Evolutionary conservation across 1,140 invertebrate species (phyloP).

Genomic region (Diuraphis noxia): DNA sequence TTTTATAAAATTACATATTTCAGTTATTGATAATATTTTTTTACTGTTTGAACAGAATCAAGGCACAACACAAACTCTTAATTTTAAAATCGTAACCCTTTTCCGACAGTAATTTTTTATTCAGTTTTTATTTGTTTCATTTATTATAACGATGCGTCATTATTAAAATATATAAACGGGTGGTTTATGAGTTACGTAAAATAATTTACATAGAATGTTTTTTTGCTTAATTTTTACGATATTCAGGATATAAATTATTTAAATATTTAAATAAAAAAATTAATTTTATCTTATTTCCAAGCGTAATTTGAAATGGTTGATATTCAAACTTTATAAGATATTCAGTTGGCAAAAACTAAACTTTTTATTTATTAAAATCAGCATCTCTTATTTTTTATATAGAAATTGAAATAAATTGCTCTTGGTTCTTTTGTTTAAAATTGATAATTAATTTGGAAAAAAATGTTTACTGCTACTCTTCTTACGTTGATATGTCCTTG

Average conservation of each 20-base stretch:
- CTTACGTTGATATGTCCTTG: background rate
- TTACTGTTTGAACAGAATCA: background rate
- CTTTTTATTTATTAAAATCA: constrained; percentile 27
- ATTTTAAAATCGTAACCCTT: constrained; percentile 15
- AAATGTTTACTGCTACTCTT: background rate
- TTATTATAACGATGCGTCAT: background rate
- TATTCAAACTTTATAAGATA: constrained; percentile 29
- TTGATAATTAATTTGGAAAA: constrained; percentile 1
- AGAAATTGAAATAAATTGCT: constrained; percentile 22
- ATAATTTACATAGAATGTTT: constrained; percentile 28
- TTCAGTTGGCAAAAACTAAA: constrained; percentile 21
- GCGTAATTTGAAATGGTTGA: constrained; percentile 19
- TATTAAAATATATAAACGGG: constrained; percentile 30
- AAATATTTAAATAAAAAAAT: constrained; percentile 41
- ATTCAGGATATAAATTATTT: constrained; percentile 19
- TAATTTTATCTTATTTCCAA: constrained; percentile 8
- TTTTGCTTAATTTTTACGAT: constrained; percentile 23
- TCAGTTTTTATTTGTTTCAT: background rate
- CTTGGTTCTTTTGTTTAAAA: background rate
- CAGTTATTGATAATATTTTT: background rate
- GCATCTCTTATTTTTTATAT: background rate
- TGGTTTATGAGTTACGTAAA: constrained; percentile 18
- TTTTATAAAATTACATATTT: no score
- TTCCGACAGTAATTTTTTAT: constrained; percentile 8
- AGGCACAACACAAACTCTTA: background rate